Evolutionary conservation across 1,140 invertebrate genomes (phyloP).

Genomic region (Elysia chlorotica): DNA sequence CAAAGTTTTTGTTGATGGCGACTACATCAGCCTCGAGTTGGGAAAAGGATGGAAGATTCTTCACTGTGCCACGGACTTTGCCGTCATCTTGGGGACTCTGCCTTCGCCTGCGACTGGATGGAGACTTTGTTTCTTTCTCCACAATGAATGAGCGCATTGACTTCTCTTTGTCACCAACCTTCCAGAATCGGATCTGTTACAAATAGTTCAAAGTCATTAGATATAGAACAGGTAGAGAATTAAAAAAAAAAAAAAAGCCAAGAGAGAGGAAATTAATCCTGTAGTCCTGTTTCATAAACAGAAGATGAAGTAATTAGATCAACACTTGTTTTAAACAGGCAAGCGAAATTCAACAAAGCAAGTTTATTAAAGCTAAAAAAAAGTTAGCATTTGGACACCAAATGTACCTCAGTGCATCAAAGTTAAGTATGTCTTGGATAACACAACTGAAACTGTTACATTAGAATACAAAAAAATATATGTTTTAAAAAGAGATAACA

Average conservation of each 20-base stretch:
- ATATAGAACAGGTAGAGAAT: background rate
- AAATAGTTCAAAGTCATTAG: constrained; percentile 4
- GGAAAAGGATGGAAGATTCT: constrained; percentile 68
- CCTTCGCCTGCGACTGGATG: constrained; percentile 5
- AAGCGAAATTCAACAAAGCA: too few relatives aligned
- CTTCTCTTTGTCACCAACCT: constrained; percentile 72
- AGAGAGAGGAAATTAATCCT: background rate
- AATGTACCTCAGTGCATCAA: too few relatives aligned
- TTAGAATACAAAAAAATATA: too few relatives aligned
- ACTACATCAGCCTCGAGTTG: constrained; percentile 88
- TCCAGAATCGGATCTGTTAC: constrained; percentile 85
- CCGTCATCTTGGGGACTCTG: background rate
- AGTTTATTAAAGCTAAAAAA: too few relatives aligned
- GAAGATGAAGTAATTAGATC: too few relatives aligned
- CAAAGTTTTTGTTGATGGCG: constrained; percentile 87
- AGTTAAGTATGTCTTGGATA: too few relatives aligned
- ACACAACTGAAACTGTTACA: too few relatives aligned
- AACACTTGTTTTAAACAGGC: background rate
- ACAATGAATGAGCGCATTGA: constrained; percentile 72
- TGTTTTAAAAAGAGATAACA: too few relatives aligned
- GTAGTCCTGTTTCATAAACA: too few relatives aligned
- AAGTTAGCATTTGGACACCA: too few relatives aligned
- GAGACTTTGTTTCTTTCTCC: background rate
- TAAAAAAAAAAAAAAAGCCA: background rate
- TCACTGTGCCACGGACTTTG: constrained; percentile 31